Base-by-base conservation (phyloP, 2,797 vertebrate species). In the Periparus ater region DNA sequence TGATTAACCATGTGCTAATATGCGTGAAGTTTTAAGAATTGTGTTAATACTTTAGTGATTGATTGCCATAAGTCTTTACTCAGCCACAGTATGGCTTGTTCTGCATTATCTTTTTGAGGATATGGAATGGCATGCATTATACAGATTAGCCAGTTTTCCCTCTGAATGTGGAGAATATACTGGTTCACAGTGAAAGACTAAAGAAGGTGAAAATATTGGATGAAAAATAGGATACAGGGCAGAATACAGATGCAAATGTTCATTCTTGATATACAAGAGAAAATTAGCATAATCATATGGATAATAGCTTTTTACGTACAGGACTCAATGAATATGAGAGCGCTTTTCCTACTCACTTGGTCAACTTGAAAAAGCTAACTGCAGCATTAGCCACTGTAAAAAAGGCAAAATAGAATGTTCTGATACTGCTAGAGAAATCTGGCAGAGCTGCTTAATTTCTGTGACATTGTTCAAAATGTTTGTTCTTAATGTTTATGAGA, bases 1-100 rank as follows among this genome's bases (percentile, higher is more conserved):
- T 82, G 70, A 60, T 75, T 66, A 47, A 71, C 61, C 78, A 13
- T 40, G 26, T 73, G 79, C 67, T 76, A 66, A 67, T 80, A 71
- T 44, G 30, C 5, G 0, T 83, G 71, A 38, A 70, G 30, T 83
- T 92, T 93, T 82, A 80, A n/a, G 11, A 75, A 85, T 74, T 57
- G 77, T 55, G 29, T 76, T 88, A 95, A 87, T 95, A 38, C 81
- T 94, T 81, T 68, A 63, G 32, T 84, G 82, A 85, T 75, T 66
- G 67, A 79, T 91, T 72, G 68, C 87, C 38, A 6, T 67, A 82
- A 81, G 44, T 93, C 55, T 66, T 5, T 75, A 65, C 32, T 75
- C 14, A 77, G 13, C 32, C 27, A 74, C 54, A 44, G 11, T 38
- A 32, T n/a, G 38, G 25, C 71, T 88, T 87, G 30, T 54, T 96